These are phyloP conservation scores for Caradrina clavipalpis DNA, from an alignment of 2,888 invertebrate genomes.

Conservation along the genomic window DNA sequence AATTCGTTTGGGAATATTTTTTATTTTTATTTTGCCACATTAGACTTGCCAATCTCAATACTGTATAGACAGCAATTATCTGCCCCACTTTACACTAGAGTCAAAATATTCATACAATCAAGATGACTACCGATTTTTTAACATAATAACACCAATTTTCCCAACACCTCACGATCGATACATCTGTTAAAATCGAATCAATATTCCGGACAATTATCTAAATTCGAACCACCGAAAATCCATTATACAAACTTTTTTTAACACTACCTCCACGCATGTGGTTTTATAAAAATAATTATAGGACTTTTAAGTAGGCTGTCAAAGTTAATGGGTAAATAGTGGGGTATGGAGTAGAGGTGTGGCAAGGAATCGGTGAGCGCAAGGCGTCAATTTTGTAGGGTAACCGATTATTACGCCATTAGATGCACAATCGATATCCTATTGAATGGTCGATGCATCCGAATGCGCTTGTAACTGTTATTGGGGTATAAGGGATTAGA, in stretches of 20 bases:
- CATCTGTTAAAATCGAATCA: constrained; percentile 81
- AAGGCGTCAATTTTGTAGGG: constrained; percentile 87
- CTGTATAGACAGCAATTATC: constrained; percentile 16
- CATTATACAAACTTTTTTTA: constrained; percentile 82
- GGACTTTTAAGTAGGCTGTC: constrained; percentile 87
- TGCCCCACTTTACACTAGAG: constrained; percentile 21
- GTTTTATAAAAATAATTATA: constrained; percentile 86
- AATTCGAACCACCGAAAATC: constrained; percentile 81
- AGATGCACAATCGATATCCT: constrained; percentile 87
- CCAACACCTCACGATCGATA: constrained; percentile 61
- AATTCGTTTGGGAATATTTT: no score
- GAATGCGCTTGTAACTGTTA: constrained; percentile 34
- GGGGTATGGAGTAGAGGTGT: constrained; percentile 78
- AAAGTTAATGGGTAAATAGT: constrained; percentile 90
- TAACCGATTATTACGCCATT: constrained; percentile 88
- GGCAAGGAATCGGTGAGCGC: constrained; percentile 76
- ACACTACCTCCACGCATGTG: constrained; percentile 78
- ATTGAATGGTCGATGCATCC: constrained; percentile 75
- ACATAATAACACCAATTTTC: constrained; percentile 68
- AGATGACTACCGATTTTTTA: constrained; percentile 42
- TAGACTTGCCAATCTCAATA: background rate
- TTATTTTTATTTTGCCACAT: background rate
- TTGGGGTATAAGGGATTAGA: background rate
- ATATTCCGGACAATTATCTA: constrained; percentile 79
- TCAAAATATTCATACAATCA: constrained; percentile 48